Evolutionary conservation across 2,113 vertebrate genomes (phyloP).

Genomic region (Hydropotes inermis): DNA sequence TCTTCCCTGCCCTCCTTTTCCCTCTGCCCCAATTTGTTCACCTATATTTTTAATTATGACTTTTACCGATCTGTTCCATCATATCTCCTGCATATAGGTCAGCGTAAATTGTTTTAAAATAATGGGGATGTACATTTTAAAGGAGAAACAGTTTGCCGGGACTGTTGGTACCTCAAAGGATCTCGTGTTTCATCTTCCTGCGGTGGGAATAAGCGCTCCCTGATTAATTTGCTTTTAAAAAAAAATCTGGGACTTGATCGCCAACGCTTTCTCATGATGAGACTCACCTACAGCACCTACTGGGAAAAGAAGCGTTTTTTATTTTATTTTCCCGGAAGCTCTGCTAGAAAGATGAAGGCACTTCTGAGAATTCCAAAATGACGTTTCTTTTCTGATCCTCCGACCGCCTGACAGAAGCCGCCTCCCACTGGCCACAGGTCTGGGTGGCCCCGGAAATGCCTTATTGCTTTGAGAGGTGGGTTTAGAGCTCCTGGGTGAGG

Average conservation of each 20-base stretch:
- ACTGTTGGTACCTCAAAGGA: neutral
- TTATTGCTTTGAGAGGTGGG: accelerated
- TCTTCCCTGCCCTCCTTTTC: neutral
- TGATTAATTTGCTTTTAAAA: neutral
- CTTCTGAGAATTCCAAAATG: accelerated
- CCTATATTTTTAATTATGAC: neutral
- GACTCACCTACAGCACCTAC: neutral
- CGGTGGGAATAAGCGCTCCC: neutral
- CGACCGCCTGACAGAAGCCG: accelerated
- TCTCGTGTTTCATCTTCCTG: neutral
- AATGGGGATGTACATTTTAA: neutral
- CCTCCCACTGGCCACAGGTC: neutral
- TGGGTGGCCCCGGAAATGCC: accelerated
- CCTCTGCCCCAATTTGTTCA: neutral
- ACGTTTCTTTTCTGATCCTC: accelerated
- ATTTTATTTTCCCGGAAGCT: neutral
- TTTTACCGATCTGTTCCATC: accelerated
- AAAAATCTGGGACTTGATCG: neutral
- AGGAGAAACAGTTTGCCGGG: neutral
- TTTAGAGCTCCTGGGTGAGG: accelerated
- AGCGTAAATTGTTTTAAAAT: neutral
- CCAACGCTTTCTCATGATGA: accelerated
- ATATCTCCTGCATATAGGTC: neutral
- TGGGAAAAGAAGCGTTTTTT: neutral
- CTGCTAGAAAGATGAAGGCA: neutral